phyloP scores from a whole-genome alignment of 2,797 vertebrate species.

The Peromyscus attwateri region DNA sequence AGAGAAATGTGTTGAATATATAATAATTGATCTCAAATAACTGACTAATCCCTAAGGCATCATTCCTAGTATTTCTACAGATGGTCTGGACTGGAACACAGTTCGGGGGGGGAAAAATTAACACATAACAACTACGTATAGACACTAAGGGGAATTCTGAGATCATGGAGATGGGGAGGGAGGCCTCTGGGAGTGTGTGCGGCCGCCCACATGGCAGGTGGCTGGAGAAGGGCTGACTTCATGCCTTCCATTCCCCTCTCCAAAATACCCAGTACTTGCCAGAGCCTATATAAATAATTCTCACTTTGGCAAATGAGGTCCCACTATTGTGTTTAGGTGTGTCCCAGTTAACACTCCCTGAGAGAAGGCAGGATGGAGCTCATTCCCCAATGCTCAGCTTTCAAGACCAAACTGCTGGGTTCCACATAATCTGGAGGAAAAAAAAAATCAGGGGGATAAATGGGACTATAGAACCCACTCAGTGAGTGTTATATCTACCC shows the following conservation, averaged over 20 bases:
- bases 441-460: not conserved
- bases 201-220: slow-evolving; percentile 23
- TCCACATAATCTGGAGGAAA: not conserved
- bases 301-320: not conserved
- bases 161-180: not conserved
- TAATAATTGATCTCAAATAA: slow-evolving; percentile 56
- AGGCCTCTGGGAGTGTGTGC: not conserved
- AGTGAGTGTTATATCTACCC: not conserved
- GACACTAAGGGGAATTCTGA: not conserved
- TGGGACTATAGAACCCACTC: not conserved
- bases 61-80: slow-evolving; percentile 44
- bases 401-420: not conserved
- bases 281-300: not conserved
- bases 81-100: slow-evolving; percentile 25
- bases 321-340: not conserved
- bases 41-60: slow-evolving; percentile 56
- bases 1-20: not conserved
- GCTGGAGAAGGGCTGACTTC: slow-evolving; percentile 38
- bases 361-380: not conserved
- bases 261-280: slow-evolving; percentile 32
- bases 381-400: not conserved
- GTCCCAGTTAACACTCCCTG: not conserved
- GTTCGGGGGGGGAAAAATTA: not conserved
- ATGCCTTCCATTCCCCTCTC: slow-evolving; percentile 14
- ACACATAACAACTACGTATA: slow-evolving; percentile 1